These are phyloP conservation scores for Pseudomyrmex concolor DNA, from an alignment of 1,140 invertebrate genomes.

Conservation along the genomic window DNA sequence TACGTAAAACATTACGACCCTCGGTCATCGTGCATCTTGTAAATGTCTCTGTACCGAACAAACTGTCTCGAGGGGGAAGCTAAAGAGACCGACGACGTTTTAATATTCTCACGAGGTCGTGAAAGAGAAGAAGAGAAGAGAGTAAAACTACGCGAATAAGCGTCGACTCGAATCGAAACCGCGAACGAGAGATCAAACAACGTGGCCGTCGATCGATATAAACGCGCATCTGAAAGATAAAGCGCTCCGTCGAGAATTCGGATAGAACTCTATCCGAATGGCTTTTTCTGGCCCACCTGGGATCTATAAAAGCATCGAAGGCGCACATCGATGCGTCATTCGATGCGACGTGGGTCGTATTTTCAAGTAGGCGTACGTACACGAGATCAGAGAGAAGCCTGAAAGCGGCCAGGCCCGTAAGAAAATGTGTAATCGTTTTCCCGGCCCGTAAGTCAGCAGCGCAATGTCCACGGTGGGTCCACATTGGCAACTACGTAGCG, in stretches of 20 bases:
- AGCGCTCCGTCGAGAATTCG: constrained; percentile 24
- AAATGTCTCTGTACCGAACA: not conserved
- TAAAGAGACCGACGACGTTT: constrained; percentile 12
- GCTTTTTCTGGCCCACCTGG: constrained; percentile 47
- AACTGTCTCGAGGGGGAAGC: not conserved
- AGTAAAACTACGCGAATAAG: not conserved
- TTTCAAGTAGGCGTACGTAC: constrained; percentile 49
- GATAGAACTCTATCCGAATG: constrained; percentile 1
- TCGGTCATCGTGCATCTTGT: not conserved
- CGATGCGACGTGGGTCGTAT: constrained; percentile 62
- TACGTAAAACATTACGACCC: constrained; percentile 6
- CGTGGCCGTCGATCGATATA: constrained; percentile 30
- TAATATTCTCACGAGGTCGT: constrained; percentile 15
- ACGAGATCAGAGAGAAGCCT: no score
- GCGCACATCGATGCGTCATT: constrained; percentile 69
- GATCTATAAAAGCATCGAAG: constrained; percentile 65
- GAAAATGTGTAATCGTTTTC: no score
- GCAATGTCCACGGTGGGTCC: no score
- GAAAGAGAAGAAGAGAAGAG: not conserved
- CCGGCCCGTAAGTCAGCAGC: no score
- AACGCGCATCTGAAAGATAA: constrained; percentile 17
- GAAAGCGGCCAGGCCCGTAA: no score
- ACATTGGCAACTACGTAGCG: no score
- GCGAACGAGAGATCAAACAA: not conserved
- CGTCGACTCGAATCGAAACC: constrained; percentile 12